These are phyloP conservation scores for Cyanoderma ruficeps DNA, from an alignment of 2,113 vertebrate genomes.

Conservation along the genomic window DNA sequence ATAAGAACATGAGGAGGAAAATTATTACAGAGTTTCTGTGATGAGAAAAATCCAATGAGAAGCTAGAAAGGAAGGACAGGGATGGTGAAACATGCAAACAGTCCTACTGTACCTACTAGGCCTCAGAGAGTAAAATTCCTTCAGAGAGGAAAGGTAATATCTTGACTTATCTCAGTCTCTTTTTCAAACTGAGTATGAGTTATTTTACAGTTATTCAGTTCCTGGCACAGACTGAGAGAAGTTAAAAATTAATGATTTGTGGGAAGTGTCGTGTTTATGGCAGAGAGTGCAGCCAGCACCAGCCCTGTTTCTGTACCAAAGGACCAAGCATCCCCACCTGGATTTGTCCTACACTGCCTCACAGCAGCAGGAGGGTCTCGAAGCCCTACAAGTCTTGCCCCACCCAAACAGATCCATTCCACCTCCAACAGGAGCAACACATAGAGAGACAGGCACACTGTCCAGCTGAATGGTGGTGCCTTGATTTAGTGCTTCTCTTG, in stretches of 20 bases:
- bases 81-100: background rate
- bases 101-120: background rate
- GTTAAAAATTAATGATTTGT: conserved; percentile 29
- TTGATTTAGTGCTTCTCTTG: background rate
- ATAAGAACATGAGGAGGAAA: background rate
- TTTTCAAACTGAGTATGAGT: background rate
- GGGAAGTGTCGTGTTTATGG: background rate
- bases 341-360: background rate
- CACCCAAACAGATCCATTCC: background rate
- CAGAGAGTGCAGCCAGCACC: background rate
- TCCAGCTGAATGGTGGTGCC: background rate
- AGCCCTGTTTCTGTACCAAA: background rate
- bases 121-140: background rate
- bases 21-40: background rate
- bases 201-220: background rate
- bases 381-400: background rate
- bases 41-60: background rate
- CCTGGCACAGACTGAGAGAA: background rate
- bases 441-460: background rate
- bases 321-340: background rate
- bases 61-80: background rate
- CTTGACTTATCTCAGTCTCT: background rate
- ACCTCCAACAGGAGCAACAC: background rate
- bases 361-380: background rate
- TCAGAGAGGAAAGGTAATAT: background rate